These are phyloP conservation scores for Dendrocincla fuliginosa DNA, from an alignment of 2,797 vertebrate genomes.

Conservation along the genomic window DNA sequence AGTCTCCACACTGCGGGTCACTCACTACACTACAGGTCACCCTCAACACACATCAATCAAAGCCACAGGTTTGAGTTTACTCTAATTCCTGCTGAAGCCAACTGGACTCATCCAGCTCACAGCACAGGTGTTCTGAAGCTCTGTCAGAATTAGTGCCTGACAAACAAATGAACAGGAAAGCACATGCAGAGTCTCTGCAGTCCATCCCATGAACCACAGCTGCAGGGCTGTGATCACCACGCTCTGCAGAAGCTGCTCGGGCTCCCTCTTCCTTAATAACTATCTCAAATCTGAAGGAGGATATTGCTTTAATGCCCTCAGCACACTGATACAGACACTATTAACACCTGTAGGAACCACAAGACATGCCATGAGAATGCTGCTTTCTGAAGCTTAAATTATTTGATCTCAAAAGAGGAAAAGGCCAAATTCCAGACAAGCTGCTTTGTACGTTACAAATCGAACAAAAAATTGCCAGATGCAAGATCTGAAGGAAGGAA, in stretches of 20 bases:
- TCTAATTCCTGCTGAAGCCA: background rate
- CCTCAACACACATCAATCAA: constrained; percentile 4
- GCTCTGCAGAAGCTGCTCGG: constrained; percentile 11
- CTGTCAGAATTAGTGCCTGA: background rate
- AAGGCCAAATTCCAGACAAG: constrained; percentile 61
- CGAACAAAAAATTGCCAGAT: constrained; percentile 50
- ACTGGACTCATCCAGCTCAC: background rate
- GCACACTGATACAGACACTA: constrained; percentile 60
- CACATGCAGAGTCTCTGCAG: background rate
- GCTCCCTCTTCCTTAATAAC: constrained; percentile 49
- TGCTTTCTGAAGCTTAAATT: constrained; percentile 59
- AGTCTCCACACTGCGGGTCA: background rate
- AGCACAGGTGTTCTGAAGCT: background rate
- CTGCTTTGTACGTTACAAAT: constrained; percentile 57
- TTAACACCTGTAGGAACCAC: constrained; percentile 64
- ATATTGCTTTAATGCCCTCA: constrained; percentile 64
- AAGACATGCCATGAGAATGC: constrained; percentile 44
- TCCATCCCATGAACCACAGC: background rate
- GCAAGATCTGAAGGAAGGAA: constrained; percentile 40
- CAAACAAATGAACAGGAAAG: background rate
- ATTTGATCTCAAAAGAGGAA: constrained; percentile 61
- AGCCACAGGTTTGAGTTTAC: background rate
- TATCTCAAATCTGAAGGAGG: constrained; percentile 28
- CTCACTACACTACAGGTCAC: background rate
- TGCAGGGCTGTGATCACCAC: background rate